Evolutionary conservation across 1,140 invertebrate genomes (phyloP).

Genomic region (Cotesia vestalis): DNA sequence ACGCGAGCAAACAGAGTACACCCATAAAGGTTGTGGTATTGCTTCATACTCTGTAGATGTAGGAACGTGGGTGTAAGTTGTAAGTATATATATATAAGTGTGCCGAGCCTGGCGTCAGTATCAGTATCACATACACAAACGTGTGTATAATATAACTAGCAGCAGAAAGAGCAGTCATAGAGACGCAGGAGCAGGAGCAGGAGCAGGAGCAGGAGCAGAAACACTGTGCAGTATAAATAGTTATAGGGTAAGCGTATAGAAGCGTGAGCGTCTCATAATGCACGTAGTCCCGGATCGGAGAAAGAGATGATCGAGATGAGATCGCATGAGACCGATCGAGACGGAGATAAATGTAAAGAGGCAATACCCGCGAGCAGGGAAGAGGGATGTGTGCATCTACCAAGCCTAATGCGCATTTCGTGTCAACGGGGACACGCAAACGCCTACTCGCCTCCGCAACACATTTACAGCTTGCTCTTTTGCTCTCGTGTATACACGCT

Average conservation of each 20-base stretch:
- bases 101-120: too few species aligned
- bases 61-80: too few species aligned
- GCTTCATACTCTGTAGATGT: too few species aligned
- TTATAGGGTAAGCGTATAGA: neutral
- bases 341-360: slow-evolving; percentile 23
- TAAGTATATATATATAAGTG: too few species aligned
- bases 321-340: slow-evolving; percentile 27
- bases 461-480: neutral
- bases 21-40: too few species aligned
- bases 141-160: too few species aligned
- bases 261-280: slow-evolving; percentile 16
- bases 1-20: slow-evolving; percentile 3
- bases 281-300: neutral
- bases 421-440: slow-evolving; percentile 52
- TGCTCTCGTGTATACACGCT: slow-evolving; percentile 1
- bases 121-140: too few species aligned
- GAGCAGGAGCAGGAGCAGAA: too few species aligned
- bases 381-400: slow-evolving; percentile 20
- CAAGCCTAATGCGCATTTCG: slow-evolving; percentile 60
- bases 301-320: too few species aligned
- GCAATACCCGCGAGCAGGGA: slow-evolving; percentile 14
- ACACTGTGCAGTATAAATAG: too few species aligned
- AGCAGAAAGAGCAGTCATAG: too few species aligned
- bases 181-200: too few species aligned
- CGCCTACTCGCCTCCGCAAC: neutral